phyloP scores from a whole-genome alignment of 2,113 vertebrate genomes.

The Hippocampus comes region DNA sequence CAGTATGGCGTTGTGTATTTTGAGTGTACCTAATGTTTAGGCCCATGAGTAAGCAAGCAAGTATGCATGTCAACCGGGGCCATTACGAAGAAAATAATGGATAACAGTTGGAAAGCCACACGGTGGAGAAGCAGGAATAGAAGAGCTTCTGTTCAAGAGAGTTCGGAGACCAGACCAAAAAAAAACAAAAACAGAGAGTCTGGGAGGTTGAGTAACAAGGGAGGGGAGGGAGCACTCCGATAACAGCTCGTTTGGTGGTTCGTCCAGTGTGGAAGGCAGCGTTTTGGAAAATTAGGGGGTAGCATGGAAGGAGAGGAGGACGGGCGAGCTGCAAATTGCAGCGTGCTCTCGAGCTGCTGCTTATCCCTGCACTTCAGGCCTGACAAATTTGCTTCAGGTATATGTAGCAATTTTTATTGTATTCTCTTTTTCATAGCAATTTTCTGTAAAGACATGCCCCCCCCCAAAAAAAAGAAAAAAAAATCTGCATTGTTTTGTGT shows the following conservation, averaged over 20 bases:
- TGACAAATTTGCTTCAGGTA: neutral
- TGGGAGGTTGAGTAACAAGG: conserved; percentile 21
- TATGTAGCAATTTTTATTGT: too few relatives aligned
- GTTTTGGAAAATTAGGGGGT: conserved; percentile 74
- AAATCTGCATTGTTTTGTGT: too few relatives aligned
- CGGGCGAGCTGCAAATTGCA: conserved; percentile 65
- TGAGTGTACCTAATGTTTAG: neutral
- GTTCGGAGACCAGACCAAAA: conserved; percentile 10
- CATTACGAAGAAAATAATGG: neutral
- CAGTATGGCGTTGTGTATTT: too few relatives aligned
- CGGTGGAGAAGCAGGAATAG: neutral
- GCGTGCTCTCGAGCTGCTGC: conserved; percentile 59
- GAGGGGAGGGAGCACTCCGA: conserved; percentile 26
- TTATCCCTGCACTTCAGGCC: conserved; percentile 14
- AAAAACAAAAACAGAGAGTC: conserved; percentile 24
- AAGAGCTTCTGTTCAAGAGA: neutral
- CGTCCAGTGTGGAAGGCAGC: conserved; percentile 37
- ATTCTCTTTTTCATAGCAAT: too few relatives aligned
- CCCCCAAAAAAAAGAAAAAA: too few relatives aligned
- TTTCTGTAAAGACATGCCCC: too few relatives aligned
- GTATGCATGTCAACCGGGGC: neutral
- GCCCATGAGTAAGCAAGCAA: neutral
- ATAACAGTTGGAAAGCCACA: neutral
- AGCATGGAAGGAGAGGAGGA: conserved; percentile 44
- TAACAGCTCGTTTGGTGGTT: conserved; percentile 53